These are phyloP conservation scores for Stichopus horrens DNA, from an alignment of 53 echinoderm and acorn worm genomes.

Conservation along the genomic window DNA sequence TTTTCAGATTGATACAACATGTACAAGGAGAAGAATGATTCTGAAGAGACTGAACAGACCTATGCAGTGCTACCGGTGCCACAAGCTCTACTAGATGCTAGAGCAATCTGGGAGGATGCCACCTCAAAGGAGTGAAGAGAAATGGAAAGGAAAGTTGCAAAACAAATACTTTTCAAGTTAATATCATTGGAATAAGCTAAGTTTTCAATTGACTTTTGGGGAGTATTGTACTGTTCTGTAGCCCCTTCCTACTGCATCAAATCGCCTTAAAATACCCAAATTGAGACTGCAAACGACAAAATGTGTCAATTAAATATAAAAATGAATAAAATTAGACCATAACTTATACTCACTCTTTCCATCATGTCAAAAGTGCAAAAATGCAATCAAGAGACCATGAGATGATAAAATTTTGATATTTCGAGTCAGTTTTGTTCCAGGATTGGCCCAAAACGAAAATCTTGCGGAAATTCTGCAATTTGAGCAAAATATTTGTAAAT, in stretches of 20 bases:
- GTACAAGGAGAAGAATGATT: background rate
- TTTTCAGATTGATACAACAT: background rate
- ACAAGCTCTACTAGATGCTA: background rate
- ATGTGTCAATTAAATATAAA: background rate
- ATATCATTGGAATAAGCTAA: background rate
- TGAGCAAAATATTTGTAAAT: conserved; percentile 33
- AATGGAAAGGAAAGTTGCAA: background rate
- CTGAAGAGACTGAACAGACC: background rate
- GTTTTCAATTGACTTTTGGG: conserved; percentile 1
- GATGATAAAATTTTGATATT: conserved; percentile 29
- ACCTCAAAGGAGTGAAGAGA: background rate
- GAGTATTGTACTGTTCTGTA: background rate
- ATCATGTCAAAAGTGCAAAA: conserved; percentile 45
- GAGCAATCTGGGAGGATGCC: background rate
- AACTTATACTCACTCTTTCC: conserved; percentile 35
- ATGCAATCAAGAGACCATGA: background rate
- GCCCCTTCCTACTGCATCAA: background rate
- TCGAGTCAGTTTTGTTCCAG: conserved; percentile 45
- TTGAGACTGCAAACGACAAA: background rate
- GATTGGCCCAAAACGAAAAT: conserved; percentile 26
- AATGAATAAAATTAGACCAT: background rate
- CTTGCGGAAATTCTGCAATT: conserved; percentile 27
- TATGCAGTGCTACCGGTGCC: background rate
- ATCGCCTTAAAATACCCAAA: background rate
- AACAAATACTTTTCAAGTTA: conserved; percentile 6